Evolutionary conservation across 2,888 invertebrate genomes (phyloP), one percentile per base, ranked within the genome.

Genomic region (Neoaliturus tenellus): DNA sequence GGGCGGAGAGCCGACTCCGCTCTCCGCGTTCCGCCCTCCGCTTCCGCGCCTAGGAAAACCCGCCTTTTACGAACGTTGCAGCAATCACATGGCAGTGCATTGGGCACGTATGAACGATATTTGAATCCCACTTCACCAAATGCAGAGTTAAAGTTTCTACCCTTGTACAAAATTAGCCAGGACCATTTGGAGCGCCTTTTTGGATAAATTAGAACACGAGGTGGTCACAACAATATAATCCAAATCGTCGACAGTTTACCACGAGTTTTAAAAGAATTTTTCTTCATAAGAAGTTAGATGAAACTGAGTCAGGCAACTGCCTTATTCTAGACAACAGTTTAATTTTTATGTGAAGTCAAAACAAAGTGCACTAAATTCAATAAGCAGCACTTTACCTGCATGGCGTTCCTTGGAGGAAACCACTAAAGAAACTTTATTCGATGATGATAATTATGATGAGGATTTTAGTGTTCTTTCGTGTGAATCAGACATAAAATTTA

Each of bases 141-240:
- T 73, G 35, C 73, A 39, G 6, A 39, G 10, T 10, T 84, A 55
- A 31, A 33, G 0, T 84, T 51, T 28, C 51, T 84, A 17, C 31
- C 73, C 6, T 81, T 84, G 10, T 81, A 81, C 17, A 81, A 84
- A 84, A 86, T 39, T 12, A 39, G 39, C 39, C 39, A 55, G 8
- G 82, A 39, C 39, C 39, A 39, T n/a, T n/a, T n/a, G n/a, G n/a
- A n/a, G n/a, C n/a, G n/a, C 1, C 83, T 85, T 23, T 86, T 86
- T 41, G 62, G 83, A 20, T 48, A 62, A 8, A 73, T 85, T 20
- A 23, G 86, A 14, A 41, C 33, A 20, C 23, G 71, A 28, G 82
- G 85, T 8, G 86, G 86, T 8, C 69, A 81, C 17, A 84, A 83
- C 33, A 86, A 85, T 39, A 39, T 39, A 39, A 86, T 39, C 85